phyloP scores from a whole-genome alignment of 2,888 invertebrate genomes.

The Nineta flava region DNA sequence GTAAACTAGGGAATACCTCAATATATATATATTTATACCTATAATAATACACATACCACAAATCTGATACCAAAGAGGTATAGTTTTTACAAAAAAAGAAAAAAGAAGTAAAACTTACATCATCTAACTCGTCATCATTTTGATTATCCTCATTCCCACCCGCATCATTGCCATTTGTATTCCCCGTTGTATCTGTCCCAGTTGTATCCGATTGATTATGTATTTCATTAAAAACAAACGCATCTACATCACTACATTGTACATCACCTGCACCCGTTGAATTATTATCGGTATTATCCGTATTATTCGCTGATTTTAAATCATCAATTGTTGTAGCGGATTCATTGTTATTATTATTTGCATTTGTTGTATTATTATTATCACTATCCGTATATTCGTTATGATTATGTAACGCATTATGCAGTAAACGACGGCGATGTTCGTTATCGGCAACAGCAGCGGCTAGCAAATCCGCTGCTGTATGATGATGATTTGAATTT shows the following conservation, averaged over 20 bases:
- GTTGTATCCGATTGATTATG: neutral
- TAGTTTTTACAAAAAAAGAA: neutral
- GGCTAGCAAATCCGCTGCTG: neutral
- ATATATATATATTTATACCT: neutral
- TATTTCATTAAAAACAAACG: conserved; percentile 5
- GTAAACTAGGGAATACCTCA: conserved; percentile 3
- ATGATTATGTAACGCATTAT: neutral
- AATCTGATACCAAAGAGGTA: neutral
- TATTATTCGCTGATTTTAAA: neutral
- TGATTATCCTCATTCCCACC: neutral
- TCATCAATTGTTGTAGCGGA: neutral
- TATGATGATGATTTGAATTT: neutral
- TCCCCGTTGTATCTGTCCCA: neutral
- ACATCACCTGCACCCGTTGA: neutral
- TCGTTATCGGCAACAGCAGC: neutral
- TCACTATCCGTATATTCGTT: neutral
- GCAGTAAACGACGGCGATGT: neutral
- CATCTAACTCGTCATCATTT: conserved; percentile 5
- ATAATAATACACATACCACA: neutral
- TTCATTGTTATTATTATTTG: neutral
- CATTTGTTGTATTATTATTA: neutral
- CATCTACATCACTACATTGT: neutral
- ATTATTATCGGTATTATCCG: neutral
- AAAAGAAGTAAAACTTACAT: conserved; percentile 1
- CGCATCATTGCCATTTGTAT: neutral